phyloP scores from a whole-genome alignment of 2,888 invertebrate species.

The Spilosoma lubricipeda region DNA sequence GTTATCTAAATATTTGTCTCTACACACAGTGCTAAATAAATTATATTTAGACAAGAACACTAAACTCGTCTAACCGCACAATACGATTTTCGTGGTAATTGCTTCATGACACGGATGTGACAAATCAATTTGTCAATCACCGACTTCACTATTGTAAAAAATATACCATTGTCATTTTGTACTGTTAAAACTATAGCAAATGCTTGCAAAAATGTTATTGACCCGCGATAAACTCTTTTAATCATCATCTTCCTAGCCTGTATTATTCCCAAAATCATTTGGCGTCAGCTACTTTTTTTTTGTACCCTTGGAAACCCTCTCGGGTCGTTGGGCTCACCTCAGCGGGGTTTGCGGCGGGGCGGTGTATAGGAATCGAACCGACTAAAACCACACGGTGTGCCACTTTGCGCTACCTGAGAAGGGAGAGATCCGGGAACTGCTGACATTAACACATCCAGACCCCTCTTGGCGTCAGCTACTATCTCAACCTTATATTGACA shows the following conservation, averaged over 20 bases:
- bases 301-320: no score
- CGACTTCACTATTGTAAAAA: conserved; percentile 1
- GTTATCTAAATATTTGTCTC: not conserved
- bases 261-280: no score
- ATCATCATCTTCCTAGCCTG: not conserved
- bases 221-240: not conserved
- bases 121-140: conserved; percentile 2
- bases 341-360: no score
- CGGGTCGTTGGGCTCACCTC: no score
- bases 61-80: not conserved
- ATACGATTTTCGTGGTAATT: conserved; percentile 13
- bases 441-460: no score
- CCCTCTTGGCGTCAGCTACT: no score
- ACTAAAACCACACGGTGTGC: no score
- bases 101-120: conserved; percentile 6
- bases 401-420: no score
- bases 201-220: not conserved
- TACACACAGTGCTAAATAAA: not conserved
- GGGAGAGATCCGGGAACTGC: no score
- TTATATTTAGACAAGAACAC: not conserved
- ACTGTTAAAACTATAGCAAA: not conserved
- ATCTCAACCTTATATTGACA: no score
- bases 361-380: no score
- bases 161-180: not conserved
- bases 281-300: no score